These are phyloP conservation scores for Sebastes kiyomatsui DNA, from an alignment of 2,797 vertebrate genomes.

Conservation along the genomic window DNA sequence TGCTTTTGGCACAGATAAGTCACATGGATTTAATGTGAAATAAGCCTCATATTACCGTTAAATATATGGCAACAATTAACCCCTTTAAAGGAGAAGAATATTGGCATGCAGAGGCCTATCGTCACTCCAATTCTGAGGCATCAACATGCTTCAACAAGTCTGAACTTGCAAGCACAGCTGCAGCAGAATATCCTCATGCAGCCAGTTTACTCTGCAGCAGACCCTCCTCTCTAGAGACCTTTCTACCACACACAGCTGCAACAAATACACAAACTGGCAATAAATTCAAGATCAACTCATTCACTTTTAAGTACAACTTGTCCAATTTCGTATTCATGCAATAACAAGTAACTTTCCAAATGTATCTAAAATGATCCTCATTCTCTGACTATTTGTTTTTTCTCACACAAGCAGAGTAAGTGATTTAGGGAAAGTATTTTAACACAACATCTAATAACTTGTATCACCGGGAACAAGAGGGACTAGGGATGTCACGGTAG, in stretches of 20 bases:
- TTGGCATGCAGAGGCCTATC: slow-evolving; percentile 8
- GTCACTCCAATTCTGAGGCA: slow-evolving; percentile 3
- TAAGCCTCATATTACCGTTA: background rate
- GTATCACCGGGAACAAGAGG: background rate
- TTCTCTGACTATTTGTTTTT: background rate
- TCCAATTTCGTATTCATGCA: background rate
- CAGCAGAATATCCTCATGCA: background rate
- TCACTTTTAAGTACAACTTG: background rate
- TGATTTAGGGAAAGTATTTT: background rate
- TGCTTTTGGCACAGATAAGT: background rate
- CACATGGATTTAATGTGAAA: background rate
- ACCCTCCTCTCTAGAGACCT: background rate
- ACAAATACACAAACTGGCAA: background rate
- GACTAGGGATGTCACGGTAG: no score
- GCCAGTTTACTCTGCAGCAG: background rate
- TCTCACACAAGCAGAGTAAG: background rate
- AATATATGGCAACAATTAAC: background rate
- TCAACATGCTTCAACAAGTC: slow-evolving; percentile 40
- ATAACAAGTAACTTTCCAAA: background rate
- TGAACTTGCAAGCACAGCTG: slow-evolving; percentile 6
- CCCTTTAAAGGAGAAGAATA: background rate
- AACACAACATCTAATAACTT: slow-evolving; percentile 3
- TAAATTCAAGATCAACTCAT: background rate
- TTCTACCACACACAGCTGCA: background rate
- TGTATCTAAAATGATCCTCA: background rate